Percentiles rank a stretch among this genome's conserved stretches.
Evolutionary conservation across 2,113 vertebrate species (phyloP).

Genomic region (Suncus etruscus): DNA sequence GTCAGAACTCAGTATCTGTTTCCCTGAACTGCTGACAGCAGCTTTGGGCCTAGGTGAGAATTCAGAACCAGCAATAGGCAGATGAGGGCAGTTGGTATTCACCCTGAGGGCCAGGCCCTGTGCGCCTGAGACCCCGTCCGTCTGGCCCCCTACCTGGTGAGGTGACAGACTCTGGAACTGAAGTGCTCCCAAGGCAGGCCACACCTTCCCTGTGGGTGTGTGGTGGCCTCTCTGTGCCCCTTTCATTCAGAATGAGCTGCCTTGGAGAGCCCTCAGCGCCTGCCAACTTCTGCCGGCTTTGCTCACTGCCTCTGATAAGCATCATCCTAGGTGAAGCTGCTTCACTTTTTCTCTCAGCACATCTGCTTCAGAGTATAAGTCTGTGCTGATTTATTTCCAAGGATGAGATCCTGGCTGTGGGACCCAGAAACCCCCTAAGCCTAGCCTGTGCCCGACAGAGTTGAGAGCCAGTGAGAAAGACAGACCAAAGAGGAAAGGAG

Average conservation of each 20-base stretch:
- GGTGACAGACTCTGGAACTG: background rate
- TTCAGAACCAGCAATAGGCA: background rate
- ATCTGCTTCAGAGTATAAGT: background rate
- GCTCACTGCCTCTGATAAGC: too few species aligned
- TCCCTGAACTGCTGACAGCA: background rate
- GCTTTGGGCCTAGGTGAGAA: background rate
- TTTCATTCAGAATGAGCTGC: background rate
- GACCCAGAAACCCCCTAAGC: too few species aligned
- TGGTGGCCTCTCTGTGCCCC: background rate
- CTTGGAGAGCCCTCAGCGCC: too few species aligned
- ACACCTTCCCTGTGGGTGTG: background rate
- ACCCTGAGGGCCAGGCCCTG: background rate
- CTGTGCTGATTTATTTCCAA: too few species aligned
- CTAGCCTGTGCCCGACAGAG: background rate
- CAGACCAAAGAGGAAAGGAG: background rate
- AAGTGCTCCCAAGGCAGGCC: background rate
- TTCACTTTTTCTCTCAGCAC: background rate
- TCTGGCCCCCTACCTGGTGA: background rate
- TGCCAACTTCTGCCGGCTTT: too few species aligned
- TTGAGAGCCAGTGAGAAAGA: background rate
- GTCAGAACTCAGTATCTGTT: background rate
- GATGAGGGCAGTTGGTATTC: background rate
- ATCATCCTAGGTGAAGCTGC: background rate
- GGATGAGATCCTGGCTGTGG: too few species aligned
- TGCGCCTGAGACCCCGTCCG: background rate